Base-by-base conservation (phyloP, 2,888 invertebrate species). In the Lasioglossum calceatum region DNA sequence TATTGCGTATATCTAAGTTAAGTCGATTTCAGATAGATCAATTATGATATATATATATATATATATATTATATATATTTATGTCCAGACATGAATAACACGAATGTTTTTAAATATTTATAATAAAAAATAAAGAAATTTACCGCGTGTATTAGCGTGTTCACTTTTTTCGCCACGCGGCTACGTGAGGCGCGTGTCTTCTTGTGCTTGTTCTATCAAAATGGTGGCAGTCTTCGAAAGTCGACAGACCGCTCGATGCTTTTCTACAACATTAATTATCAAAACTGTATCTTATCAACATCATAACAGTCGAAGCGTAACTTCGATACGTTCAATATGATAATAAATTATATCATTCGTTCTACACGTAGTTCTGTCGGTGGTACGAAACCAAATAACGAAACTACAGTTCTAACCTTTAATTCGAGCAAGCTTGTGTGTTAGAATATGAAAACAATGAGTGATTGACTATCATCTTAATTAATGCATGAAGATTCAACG, bases 41-140 rank as follows among this genome's bases (percentile, higher is more conserved):
- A 92, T 82, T 88, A 90, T 78, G 85, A 85, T 91, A 87, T 79
- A 79, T 14, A 79, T 44, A 50, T 54, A 58, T 71, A 75, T 23
- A 36, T 27, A 82, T 32, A 77, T 39, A 72, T 73, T 73, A 27
- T 58, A 71, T 67, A 58, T 92, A 91, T 93, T 89, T 92, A 92
- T 92, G 92, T 89, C 90, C 84, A 89, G 78, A 82, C 81, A 90
- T 86, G 85, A 90, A 89, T 85, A 89, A 92, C 88, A 91, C 89
- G 88, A 92, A 92, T 91, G 93, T 94, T 94, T 94, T 94, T 94
- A 92, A 94, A 94, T 94, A 94, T 94, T 94, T 94, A 93, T 94
- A 94, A 93, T 93, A 94, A 94, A 94, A 91, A 91, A 91, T 89
- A 88, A 85, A 92, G 89, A 92, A 92, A 92, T 89, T 81, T 85